Base-by-base conservation (phyloP, 2,888 invertebrate species). In the Hermaeophaga mercurialis region DNA sequence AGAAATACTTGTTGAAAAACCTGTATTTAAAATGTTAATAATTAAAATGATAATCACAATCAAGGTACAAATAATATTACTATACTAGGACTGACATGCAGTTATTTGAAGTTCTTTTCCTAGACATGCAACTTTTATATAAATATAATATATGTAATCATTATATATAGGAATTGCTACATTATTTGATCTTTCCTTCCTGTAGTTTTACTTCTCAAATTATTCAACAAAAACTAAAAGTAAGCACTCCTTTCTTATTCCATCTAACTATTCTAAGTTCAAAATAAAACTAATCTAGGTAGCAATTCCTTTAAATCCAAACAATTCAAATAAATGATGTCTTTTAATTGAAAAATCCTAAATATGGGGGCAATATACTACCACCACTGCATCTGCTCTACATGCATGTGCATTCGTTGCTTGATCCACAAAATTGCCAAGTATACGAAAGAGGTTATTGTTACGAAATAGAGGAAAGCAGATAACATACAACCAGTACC, bases 381-480 rank as follows among this genome's bases (percentile, higher is more conserved):
- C 78, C 78, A 79, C 77, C 75, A 77, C 58, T 78, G 74, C 70
- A 79, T 71, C 57, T 76, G 71, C 64, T 78, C 76, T 70, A 77
- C 73, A 49, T 74, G 77, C 63, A 75, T 67, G 61, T 75, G 71
- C 74, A 77, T 72, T 58, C 74, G 71, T 58, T 77, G 77, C 59
- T 76, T 76, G 52, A 78, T 74, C 78, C 78, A 79, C 56, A 77
- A 57, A 56, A 76, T 67, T 38, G 76, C 72, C 56, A 79, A 68
- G 67, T 78, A 78, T 4, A 76, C 76, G 58, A 78, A 75, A 33
- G 77, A 75, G 28, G 75, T 77, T 56, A 78, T 75, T 45, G 78
- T 78, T 55, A 77, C 70, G 64, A 78, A 78, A 65, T 78, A 79
- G 54, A 79, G 68, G 63, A 79, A 76, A 34, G 78, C 77, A 18